A percentile compares a stretch with the other conserved stretches of the same genome.
phyloP scores from a whole-genome alignment of 2,888 invertebrate genomes.

The Nemotelus pantherinus region DNA sequence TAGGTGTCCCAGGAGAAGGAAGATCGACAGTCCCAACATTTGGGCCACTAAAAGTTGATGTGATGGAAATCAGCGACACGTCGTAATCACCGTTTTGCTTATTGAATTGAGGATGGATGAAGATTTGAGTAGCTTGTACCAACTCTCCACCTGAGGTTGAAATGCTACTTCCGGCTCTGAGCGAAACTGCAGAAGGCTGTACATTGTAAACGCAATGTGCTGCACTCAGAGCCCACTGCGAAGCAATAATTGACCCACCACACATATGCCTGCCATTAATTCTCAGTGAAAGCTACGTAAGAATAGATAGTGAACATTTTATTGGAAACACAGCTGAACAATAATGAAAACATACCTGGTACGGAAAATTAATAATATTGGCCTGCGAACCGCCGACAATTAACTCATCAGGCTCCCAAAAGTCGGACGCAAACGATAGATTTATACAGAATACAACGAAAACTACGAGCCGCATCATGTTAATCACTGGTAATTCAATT shows the following conservation, averaged over 20 bases:
- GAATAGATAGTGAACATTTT: background rate
- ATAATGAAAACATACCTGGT: slow-evolving; percentile 22
- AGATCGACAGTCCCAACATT: slow-evolving; percentile 41
- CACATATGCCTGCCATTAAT: slow-evolving; percentile 28
- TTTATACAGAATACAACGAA: background rate
- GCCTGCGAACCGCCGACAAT: slow-evolving; percentile 34
- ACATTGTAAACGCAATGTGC: slow-evolving; percentile 47
- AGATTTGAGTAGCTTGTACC: slow-evolving; percentile 40
- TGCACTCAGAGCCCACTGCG: slow-evolving; percentile 47
- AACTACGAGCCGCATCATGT: slow-evolving; percentile 5
- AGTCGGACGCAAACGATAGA: background rate
- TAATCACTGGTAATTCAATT: background rate
- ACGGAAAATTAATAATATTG: slow-evolving; percentile 1
- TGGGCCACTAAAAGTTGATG: slow-evolving; percentile 30
- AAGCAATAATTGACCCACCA: slow-evolving; percentile 44
- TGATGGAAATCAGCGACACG: slow-evolving; percentile 14
- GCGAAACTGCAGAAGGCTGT: slow-evolving; percentile 18
- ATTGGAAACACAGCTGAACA: background rate
- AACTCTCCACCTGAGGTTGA: slow-evolving; percentile 45
- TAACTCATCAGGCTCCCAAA: background rate
- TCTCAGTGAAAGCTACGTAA: slow-evolving; percentile 23
- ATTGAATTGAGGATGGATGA: slow-evolving; percentile 38
- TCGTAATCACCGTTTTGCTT: slow-evolving; percentile 33
- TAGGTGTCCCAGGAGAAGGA: slow-evolving; percentile 22
- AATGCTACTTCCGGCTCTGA: slow-evolving; percentile 47